Base-by-base conservation (phyloP, 1,140 invertebrate species). In the Forficula auricularia region DNA sequence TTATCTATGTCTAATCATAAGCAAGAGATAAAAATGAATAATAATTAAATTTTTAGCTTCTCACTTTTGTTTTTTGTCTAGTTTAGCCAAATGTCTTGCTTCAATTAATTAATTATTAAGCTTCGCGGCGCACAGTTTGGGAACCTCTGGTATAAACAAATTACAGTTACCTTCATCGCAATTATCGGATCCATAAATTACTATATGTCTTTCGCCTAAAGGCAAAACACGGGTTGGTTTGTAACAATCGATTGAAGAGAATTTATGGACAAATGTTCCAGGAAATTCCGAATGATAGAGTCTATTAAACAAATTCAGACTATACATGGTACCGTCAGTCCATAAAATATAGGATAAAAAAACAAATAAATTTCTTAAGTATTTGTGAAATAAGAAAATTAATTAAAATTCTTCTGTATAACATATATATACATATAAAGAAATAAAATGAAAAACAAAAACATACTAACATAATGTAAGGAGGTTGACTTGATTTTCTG, bases 141-240 rank as follows among this genome's bases (percentile, higher is more conserved):
- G n/a, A n/a, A n/a, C n/a, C n/a, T n/a, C n/a, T n/a, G n/a, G n/a
- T n/a, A n/a, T n/a, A n/a, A n/a, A n/a, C n/a, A n/a, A n/a, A n/a
- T n/a, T n/a, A n/a, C n/a, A n/a, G n/a, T n/a, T 39, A 50, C 50
- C 77, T 62, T 79, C 76, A 55, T 77, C 70, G 31, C 71, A 64
- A 3, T 57, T 54, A 51, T 77, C 74, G 19, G 73, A 72, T 1
- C 75, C 76, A 59, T 77, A 78, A 13, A 73, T 55, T 4, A 73
- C 74, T n/a, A 80, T 58, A 40, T 74, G 74, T 35, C 70, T 64
- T 37, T 73, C 65, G 44, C 71, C 73, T 50, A 79, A 60, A 44
- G 67, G 60, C 9, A 68, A 57, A 48, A 80, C 63, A n/a, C 71
- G 68, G 2, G 73, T 68, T 42, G 63, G 63, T 36, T 71, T 53